phyloP scores from a whole-genome alignment of 2,113 vertebrate species.

The Cettia cetti region DNA sequence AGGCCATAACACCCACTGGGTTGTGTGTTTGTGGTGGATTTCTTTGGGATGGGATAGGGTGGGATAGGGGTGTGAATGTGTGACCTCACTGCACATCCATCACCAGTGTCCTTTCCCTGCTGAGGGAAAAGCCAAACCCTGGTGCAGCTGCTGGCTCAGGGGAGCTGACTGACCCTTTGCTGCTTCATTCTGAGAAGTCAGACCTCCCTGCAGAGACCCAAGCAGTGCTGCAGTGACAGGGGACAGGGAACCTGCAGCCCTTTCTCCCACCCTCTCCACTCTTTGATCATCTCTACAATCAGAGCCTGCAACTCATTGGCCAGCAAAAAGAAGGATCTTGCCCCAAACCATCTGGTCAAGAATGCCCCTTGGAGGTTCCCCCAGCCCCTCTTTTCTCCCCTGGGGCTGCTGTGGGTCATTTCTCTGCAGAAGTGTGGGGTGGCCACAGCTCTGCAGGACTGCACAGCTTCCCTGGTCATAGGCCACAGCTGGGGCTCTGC shows the following conservation, averaged over 20 bases:
- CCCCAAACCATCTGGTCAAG: not conserved
- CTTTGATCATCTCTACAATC: not conserved
- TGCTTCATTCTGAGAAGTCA: not conserved
- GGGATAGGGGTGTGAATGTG: not conserved
- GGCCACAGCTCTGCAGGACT: not conserved
- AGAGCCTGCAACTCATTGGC: not conserved
- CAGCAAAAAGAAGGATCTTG: not conserved
- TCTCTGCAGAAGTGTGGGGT: not conserved
- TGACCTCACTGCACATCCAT: not conserved
- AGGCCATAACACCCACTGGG: not conserved
- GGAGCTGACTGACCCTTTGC: not conserved
- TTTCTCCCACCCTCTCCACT: not conserved
- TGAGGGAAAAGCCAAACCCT: not conserved
- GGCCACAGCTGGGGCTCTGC: not conserved
- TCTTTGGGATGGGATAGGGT: not conserved
- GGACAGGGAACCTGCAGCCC: not conserved
- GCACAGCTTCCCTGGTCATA: accelerated
- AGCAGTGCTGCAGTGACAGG: not conserved
- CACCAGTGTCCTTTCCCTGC: not conserved
- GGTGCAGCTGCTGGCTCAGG: not conserved
- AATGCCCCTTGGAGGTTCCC: not conserved
- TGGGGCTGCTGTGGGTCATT: not conserved
- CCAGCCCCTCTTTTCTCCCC: not conserved
- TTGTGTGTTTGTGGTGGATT: not conserved
- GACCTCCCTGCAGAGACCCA: not conserved